Conservation (phyloP, 2,113 vertebrate species). For the Clupea harengus region DNA sequence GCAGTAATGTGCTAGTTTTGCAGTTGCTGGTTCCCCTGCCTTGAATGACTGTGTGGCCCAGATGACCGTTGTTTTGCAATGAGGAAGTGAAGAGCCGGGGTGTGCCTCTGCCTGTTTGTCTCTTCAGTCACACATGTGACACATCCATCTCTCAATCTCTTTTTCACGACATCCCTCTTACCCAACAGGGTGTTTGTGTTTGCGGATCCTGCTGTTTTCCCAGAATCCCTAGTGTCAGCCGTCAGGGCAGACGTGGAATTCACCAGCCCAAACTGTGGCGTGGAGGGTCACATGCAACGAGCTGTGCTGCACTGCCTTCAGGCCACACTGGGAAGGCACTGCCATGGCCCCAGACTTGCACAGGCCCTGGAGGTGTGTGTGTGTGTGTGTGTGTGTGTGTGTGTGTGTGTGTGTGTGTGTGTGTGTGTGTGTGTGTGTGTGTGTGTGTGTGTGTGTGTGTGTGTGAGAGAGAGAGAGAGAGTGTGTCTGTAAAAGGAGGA, state of each 20-base stretch:
- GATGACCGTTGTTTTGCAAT: neutral
- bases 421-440: neutral
- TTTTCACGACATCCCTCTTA: neutral
- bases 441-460: neutral
- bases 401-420: neutral
- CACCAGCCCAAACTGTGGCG: slow-evolving; percentile 54
- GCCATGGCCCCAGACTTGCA: slow-evolving; percentile 54
- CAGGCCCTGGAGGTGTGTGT: slow-evolving; percentile 70
- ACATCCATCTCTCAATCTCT: neutral
- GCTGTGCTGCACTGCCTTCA: slow-evolving; percentile 73
- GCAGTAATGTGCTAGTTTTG: neutral
- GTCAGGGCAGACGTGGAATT: slow-evolving; percentile 70
- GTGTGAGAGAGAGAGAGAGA: neutral
- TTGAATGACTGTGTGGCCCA: neutral
- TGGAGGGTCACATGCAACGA: slow-evolving; percentile 62
- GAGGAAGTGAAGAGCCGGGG: neutral
- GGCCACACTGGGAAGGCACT: slow-evolving; percentile 66
- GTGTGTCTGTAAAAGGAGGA: neutral
- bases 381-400: slow-evolving; percentile 13
- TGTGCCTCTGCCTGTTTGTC: neutral
- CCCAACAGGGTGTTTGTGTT: slow-evolving; percentile 81
- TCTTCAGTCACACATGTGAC: neutral
- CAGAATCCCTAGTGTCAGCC: slow-evolving; percentile 70
- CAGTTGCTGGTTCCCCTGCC: neutral
- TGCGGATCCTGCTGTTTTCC: slow-evolving; percentile 79